Base-by-base conservation (phyloP, 1,140 invertebrate species). In the Drosophila cardini region DNA sequence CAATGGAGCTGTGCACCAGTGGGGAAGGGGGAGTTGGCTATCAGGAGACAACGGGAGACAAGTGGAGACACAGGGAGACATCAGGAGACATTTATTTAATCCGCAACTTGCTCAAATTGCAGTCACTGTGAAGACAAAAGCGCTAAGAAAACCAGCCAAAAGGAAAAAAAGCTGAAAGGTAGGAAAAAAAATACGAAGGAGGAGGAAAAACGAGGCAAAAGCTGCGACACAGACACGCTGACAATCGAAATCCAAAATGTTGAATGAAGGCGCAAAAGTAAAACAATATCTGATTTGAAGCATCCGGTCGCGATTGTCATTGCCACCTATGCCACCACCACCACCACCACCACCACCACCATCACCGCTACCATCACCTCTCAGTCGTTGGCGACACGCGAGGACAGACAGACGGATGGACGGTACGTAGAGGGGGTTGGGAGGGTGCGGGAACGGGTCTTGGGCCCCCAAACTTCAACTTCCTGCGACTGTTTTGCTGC, bases 251-350 rank as follows among this genome's bases (percentile, higher is more conserved):
- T 83, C 71, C 83, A 69, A 89, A 89, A 89, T 84, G 65, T 85
- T 89, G 84, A 90, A 89, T 89, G 74, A 89, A 89, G 80, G 80
- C 85, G 77, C 80, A 89, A 89, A 45, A 90, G 80, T 90, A 89
- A 89, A 84, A 89, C 80, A 89, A 89, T 90, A 89, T 89, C 84
- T 89, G 84, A 89, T 89, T 90, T 90, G 85, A 90, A 89, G 85
- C 84, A 89, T 89, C 84, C 84, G 84, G 84, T 89, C 84, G 84
- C 85, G 84, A 89, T 89, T 89, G 84, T 89, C 84, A 89, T 89
- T 90, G 84, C 80, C 84, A 89, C 80, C 84, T 89, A 84, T 84
- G 79, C 73, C 83, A 85, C 70, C 79, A 65, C 56, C 73, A 71
- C 78, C 72, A 72, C 61, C 80, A 70, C 72, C 76, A 34, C 42